Evolutionary conservation across 1,140 invertebrate genomes (phyloP), one percentile per base, ranked within the genome.

Genomic region (Aphaenogaster rudis): DNA sequence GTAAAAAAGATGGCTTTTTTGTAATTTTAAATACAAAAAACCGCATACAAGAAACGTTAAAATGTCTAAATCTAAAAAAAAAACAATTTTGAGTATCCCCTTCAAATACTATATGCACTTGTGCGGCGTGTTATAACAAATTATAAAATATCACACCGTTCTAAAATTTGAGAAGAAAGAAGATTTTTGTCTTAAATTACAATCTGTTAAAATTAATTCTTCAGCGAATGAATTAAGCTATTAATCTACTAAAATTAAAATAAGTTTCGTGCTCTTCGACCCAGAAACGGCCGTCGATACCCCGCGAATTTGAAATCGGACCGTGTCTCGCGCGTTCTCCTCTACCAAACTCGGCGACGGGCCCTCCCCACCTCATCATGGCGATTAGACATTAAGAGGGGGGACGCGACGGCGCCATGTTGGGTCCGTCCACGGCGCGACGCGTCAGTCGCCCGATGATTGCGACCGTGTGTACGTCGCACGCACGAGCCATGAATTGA

Each of bases 391-490:
- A 17, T 69, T 45, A 61, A 17, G 11, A 21, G 36, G 33, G n/a
- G 52, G 52, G 33, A 15, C 42, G 67, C 13, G 1, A 39, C 50
- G 59, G 67, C 86, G 64, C 86, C 80, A 80, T 61, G 48, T 71
- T 81, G 63, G n/a, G 42, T 42, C 21, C 57, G 74, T 63, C 33
- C 36, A 21, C 13, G 76, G 61, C 36, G 11, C 42, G 7, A 17
- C 11, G n/a, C 87, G 91, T 76, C 90, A 94, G 94, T 95, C 93
- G 94, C 93, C 91, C 92, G 92, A 91, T 93, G 94, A 94, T 92
- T 93, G 94, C 94, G 94, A 94, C 93, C 93, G 94, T 90, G 92
- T 93, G 15, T 86, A 92, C 78, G 86, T 92, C 86, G 89, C 39
- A 52, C 74, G 86, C 88, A 91, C 82, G 89, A 92, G 89, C 89